Evolutionary conservation across 2,113 vertebrate species (phyloP).

Genomic region (Eurystomus gularis): DNA sequence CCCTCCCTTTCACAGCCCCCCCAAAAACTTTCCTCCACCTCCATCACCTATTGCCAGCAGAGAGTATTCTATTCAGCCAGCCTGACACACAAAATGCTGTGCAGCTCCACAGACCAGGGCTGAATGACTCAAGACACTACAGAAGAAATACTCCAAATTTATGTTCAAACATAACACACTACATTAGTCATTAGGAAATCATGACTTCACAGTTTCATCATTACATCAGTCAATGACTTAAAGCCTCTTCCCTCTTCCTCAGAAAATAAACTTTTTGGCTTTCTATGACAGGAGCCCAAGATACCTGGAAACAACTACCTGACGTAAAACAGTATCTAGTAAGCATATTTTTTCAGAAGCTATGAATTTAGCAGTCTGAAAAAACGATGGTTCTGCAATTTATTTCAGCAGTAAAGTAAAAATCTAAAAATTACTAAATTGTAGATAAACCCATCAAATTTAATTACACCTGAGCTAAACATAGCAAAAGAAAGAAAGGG

Average conservation of each 20-base stretch:
- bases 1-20: not conserved
- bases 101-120: not conserved
- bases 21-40: not conserved
- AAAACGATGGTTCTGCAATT: not conserved
- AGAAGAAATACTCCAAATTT: not conserved
- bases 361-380: not conserved
- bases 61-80: not conserved
- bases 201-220: not conserved
- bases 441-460: not conserved
- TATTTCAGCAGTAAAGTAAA: not conserved
- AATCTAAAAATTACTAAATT: not conserved
- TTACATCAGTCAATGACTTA: not conserved
- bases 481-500: not conserved
- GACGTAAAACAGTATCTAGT: not conserved
- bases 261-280: not conserved
- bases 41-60: not conserved
- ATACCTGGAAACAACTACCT: not conserved
- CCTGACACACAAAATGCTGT: fast-evolving
- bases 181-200: not conserved
- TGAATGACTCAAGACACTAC: not conserved
- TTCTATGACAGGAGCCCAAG: not conserved
- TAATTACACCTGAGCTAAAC: not conserved
- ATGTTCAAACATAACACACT: not conserved
- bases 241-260: not conserved
- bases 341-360: not conserved